Evolutionary conservation across 2,797 vertebrate species (phyloP).

Genomic region (Phylloscopus collybita): DNA sequence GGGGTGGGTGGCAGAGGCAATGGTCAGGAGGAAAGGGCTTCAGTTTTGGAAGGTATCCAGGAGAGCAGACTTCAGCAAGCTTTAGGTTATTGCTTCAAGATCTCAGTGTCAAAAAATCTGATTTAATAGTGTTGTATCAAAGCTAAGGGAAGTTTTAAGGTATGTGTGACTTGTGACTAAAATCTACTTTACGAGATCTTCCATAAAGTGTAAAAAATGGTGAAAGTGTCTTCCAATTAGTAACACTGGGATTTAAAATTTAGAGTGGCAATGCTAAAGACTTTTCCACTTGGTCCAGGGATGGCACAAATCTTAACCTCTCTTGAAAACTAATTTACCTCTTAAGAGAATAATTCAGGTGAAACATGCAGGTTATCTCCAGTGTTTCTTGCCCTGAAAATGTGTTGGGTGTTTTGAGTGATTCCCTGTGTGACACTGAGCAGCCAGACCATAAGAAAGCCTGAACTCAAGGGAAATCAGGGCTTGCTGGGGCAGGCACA

Average conservation of each 20-base stretch:
- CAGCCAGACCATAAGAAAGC: accelerated
- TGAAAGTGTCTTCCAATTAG: accelerated
- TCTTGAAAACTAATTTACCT: neutral
- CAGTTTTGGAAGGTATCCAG: accelerated
- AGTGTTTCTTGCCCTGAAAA: neutral
- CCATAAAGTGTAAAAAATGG: neutral
- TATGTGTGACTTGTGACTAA: accelerated
- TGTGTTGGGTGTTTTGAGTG: accelerated
- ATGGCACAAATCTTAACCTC: neutral
- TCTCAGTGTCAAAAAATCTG: neutral
- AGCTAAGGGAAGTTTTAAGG: neutral
- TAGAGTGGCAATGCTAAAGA: accelerated
- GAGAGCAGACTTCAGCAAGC: no score
- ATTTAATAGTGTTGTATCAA: no score
- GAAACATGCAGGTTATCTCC: accelerated
- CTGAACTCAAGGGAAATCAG: neutral
- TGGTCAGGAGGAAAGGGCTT: neutral
- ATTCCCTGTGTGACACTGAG: accelerated
- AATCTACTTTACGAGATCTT: accelerated
- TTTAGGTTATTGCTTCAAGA: neutral
- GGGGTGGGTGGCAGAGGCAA: neutral
- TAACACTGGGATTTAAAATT: neutral
- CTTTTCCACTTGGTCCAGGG: no score
- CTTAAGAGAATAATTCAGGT: neutral
- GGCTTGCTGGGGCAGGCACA: neutral